Evolutionary conservation across 2,888 invertebrate genomes (phyloP).

Genomic region (Sarcophaga caerulescens): DNA sequence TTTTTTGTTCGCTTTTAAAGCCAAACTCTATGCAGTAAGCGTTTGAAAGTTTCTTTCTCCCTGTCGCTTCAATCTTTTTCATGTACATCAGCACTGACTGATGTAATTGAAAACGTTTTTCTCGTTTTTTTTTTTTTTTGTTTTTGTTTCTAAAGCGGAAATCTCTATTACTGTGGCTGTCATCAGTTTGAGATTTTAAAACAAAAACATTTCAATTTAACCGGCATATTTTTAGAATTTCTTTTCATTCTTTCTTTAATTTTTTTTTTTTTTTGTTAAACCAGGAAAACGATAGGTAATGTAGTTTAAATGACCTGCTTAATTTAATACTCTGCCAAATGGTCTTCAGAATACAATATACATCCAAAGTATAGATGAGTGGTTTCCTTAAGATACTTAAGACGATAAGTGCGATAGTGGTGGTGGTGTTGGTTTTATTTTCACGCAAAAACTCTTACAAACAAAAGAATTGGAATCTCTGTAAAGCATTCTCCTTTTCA

Average conservation of each 20-base stretch:
- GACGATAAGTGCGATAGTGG: too few relatives aligned
- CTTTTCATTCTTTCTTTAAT: neutral
- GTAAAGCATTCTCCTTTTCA: slow-evolving; percentile 8
- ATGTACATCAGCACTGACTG: too few relatives aligned
- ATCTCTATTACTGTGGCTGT: slow-evolving; percentile 43
- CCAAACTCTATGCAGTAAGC: neutral
- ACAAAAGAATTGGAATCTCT: slow-evolving; percentile 41
- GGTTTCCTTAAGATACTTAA: neutral
- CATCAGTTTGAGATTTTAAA: slow-evolving; percentile 33
- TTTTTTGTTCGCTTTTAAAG: neutral
- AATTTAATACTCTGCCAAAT: neutral
- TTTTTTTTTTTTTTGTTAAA: neutral
- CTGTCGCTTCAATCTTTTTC: too few relatives aligned
- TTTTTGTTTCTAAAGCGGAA: slow-evolving; percentile 29
- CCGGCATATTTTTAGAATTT: slow-evolving; percentile 8
- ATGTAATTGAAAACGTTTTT: neutral
- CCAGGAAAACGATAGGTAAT: neutral
- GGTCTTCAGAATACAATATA: neutral
- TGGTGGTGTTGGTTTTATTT: too few relatives aligned
- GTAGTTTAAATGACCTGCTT: neutral
- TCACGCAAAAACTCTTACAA: neutral
- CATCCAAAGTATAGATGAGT: neutral
- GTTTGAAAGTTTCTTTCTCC: slow-evolving; percentile 29
- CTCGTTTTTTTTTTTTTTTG: too few relatives aligned
- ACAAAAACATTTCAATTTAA: slow-evolving; percentile 21